These are phyloP conservation scores for Nothoprocta perdicaria DNA, from an alignment of 2,113 vertebrate genomes.

Conservation along the genomic window DNA sequence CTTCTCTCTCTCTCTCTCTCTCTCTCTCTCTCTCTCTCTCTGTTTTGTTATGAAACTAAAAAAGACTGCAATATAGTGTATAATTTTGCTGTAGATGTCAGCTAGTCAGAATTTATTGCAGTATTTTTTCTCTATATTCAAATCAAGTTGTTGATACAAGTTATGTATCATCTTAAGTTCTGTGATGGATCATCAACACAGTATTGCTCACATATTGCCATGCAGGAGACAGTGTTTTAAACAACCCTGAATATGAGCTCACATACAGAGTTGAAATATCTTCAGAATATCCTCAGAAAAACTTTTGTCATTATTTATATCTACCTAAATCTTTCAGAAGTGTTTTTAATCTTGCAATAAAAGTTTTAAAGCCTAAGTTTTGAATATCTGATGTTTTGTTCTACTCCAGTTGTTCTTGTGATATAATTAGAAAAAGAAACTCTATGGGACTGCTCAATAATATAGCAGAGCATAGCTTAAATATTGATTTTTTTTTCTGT, in stretches of 20 bases:
- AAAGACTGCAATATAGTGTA: not conserved
- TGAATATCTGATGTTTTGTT: not conserved
- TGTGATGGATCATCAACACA: fast-evolving
- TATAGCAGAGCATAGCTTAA: not conserved
- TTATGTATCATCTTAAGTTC: not conserved
- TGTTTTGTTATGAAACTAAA: not conserved
- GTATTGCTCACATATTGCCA: not conserved
- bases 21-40: not conserved
- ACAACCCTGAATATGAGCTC: not conserved
- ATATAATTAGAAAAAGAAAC: not conserved
- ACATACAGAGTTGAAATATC: not conserved
- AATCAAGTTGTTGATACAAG: not conserved
- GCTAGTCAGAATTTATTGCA: not conserved
- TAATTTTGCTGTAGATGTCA: not conserved
- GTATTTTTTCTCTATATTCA: not conserved
- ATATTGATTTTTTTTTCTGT: not conserved
- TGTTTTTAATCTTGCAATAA: not conserved
- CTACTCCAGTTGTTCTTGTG: not conserved
- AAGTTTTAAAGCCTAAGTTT: not conserved
- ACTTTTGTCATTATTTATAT: not conserved
- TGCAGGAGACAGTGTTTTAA: not conserved
- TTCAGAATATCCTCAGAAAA: not conserved
- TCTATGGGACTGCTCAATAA: not conserved
- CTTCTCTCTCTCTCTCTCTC: too few relatives aligned
- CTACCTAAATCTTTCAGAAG: not conserved